Conservation (phyloP, 2,797 vertebrate genomes). For the Ptychobarbus kaznakovi region DNA sequence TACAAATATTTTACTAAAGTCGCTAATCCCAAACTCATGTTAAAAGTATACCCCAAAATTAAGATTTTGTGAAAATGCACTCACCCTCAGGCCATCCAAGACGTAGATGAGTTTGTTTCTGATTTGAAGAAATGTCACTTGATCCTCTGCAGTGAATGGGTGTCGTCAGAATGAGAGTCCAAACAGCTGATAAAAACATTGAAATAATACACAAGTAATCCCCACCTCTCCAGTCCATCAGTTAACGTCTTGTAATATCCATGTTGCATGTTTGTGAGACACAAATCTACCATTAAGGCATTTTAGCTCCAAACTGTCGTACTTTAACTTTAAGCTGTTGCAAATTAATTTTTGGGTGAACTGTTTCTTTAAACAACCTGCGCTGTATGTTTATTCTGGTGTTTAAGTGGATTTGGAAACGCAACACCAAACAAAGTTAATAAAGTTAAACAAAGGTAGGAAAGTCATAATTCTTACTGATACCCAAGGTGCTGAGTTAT, state of each 20-base stretch:
- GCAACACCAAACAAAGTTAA: background rate
- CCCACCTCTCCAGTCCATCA: background rate
- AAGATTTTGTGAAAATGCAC: background rate
- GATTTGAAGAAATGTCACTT: background rate
- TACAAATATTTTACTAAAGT: background rate
- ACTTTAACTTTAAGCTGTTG: background rate
- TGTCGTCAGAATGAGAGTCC: background rate
- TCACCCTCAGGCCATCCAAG: background rate
- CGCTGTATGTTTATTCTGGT: background rate
- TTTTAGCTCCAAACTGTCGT: background rate
- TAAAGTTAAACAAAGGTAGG: too few relatives aligned
- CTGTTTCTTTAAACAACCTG: background rate
- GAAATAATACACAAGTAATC: background rate
- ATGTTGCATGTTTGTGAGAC: background rate
- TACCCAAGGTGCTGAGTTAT: background rate
- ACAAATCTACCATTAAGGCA: background rate
- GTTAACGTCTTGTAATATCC: background rate
- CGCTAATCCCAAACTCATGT: background rate
- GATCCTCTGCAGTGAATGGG: background rate
- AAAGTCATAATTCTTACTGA: background rate
- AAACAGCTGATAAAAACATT: background rate
- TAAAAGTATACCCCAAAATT: background rate
- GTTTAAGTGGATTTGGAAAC: background rate
- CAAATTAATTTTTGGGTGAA: background rate
- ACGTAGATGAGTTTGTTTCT: background rate